Percentiles rank a stretch among this genome's conserved stretches.
phyloP scores from a whole-genome alignment of 2,888 invertebrate genomes.

The Agriopis marginaria region DNA sequence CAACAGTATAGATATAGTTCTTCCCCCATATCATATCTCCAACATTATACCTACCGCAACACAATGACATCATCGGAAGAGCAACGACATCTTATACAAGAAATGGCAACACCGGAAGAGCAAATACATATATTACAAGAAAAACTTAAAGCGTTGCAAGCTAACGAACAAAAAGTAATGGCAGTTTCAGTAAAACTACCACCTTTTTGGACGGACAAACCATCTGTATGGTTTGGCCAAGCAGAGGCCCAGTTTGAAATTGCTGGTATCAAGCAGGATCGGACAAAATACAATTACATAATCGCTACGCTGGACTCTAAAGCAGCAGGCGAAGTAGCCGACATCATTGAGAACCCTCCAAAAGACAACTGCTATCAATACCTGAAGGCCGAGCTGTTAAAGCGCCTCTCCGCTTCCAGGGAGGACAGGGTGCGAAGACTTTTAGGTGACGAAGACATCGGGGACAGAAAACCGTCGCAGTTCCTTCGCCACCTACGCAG shows the following conservation, averaged over 20 bases:
- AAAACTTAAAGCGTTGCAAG: background rate
- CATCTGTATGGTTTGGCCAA: background rate
- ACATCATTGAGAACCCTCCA: background rate
- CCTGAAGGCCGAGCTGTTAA: background rate
- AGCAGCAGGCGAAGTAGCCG: background rate
- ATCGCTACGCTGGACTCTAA: background rate
- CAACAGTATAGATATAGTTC: no score
- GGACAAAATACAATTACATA: background rate
- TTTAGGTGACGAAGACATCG: background rate
- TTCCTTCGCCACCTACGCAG: background rate
- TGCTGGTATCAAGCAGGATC: background rate
- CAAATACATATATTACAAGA: background rate
- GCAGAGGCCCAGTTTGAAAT: background rate
- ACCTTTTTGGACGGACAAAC: background rate
- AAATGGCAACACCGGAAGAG: background rate
- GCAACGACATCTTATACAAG: no score
- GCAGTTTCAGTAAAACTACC: conserved; percentile 18
- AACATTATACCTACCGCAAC: background rate
- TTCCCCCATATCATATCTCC: no score
- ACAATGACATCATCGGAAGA: background rate
- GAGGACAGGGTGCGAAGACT: background rate
- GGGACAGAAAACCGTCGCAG: background rate
- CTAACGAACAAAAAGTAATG: background rate
- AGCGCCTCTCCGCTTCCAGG: background rate
- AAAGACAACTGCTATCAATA: background rate